These are phyloP conservation scores for Ceratoteleas bidentatus DNA, from an alignment of 1,140 invertebrate genomes.

Conservation along the genomic window DNA sequence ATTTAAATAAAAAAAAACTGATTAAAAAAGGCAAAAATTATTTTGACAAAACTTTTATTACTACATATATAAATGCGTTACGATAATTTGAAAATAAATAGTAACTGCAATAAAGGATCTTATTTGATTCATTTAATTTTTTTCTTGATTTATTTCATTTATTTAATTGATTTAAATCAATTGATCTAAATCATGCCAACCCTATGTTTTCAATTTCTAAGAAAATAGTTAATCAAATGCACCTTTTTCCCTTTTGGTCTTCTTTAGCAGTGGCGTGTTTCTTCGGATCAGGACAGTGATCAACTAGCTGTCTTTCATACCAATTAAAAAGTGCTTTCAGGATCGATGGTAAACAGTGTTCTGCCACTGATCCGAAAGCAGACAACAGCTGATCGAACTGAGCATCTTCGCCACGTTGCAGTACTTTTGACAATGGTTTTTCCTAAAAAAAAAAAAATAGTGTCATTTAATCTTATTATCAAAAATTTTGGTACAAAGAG, in stretches of 20 bases:
- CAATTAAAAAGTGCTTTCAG: conserved; percentile 96
- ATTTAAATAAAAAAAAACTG: no score
- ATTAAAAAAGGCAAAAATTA: no score
- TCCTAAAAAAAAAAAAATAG: conserved; percentile 84
- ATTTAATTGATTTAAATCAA: no score
- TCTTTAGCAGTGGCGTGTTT: conserved; percentile 82
- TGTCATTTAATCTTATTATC: not conserved
- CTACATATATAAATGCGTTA: no score
- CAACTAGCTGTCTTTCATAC: conserved; percentile 94
- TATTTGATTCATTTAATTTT: no score
- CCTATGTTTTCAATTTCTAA: no score
- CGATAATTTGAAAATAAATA: no score
- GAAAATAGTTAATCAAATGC: not conserved
- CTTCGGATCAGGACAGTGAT: conserved; percentile 82
- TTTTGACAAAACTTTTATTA: no score
- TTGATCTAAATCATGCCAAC: no score
- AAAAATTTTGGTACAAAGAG: no score
- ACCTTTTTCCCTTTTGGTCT: conserved; percentile 89
- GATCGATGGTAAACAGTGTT: conserved; percentile 98
- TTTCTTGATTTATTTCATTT: no score
- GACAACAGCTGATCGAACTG: conserved; percentile 97
- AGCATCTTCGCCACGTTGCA: conserved; percentile 96
- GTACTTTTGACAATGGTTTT: conserved; percentile 93
- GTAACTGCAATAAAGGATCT: no score
- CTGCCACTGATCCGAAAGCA: conserved; percentile 95